These are phyloP conservation scores for Orientallactaga sibirica DNA, from an alignment of 2,797 vertebrate genomes.

Conservation along the genomic window DNA sequence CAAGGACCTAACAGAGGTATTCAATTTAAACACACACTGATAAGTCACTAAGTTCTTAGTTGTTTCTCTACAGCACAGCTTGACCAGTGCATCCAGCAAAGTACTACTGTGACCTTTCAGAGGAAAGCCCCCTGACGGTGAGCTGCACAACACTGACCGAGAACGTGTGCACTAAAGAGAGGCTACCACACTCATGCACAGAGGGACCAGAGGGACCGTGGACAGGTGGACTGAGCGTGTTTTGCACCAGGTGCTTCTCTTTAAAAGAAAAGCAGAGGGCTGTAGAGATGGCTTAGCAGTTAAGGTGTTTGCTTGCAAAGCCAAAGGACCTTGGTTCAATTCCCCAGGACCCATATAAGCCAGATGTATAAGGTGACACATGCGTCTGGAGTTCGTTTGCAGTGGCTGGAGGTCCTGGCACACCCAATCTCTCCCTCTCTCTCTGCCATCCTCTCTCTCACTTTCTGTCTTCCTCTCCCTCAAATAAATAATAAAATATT, in stretches of 20 bases:
- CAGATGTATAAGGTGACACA: no score
- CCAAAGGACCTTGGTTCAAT: no score
- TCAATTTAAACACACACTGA: not conserved
- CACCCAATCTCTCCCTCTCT: no score
- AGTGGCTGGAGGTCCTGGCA: no score
- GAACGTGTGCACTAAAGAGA: not conserved
- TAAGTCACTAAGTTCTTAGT: not conserved
- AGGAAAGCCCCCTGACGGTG: slow-evolving; percentile 3
- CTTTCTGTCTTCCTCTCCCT: no score
- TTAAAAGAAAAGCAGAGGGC: not conserved
- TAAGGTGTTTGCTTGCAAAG: no score
- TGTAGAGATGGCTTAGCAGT: no score
- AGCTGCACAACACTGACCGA: not conserved
- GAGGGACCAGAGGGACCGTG: no score
- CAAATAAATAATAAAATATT: no score
- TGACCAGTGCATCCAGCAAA: not conserved
- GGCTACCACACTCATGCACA: not conserved
- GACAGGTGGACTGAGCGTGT: not conserved
- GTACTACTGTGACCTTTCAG: not conserved
- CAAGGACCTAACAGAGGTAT: not conserved
- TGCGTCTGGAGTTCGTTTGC: no score
- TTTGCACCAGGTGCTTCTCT: not conserved
- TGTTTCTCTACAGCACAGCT: not conserved
- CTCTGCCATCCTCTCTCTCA: no score
- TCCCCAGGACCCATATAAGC: no score